These are phyloP conservation scores for Phrynocephalus versicolor DNA, from an alignment of 2,113 vertebrate species.

Conservation along the genomic window DNA sequence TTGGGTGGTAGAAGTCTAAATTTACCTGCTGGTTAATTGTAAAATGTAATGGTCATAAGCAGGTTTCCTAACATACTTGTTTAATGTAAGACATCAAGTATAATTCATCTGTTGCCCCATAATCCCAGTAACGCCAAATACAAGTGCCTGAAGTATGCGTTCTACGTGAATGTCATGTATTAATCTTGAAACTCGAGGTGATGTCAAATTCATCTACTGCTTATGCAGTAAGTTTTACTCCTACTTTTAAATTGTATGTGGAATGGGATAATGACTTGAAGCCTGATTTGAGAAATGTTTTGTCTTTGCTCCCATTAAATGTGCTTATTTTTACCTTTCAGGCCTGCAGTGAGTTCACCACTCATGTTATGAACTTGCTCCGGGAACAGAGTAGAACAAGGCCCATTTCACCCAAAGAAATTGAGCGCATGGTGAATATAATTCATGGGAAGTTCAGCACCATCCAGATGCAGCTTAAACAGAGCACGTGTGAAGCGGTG, in stretches of 20 bases:
- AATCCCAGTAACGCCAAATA: background rate
- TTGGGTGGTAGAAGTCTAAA: background rate
- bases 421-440: conserved; percentile 84
- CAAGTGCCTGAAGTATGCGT: background rate
- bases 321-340: conserved; percentile 55
- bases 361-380: conserved; percentile 89
- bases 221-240: background rate
- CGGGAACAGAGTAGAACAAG: conserved; percentile 87
- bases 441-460: conserved; percentile 91
- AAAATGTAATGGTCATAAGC: background rate
- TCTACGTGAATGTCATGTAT: background rate
- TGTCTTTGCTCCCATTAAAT: background rate
- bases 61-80: background rate
- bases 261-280: background rate
- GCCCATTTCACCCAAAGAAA: conserved; percentile 87
- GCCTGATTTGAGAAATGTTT: background rate
- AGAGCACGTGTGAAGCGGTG: conserved; percentile 89
- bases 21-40: background rate
- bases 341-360: conserved; percentile 93
- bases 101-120: background rate
- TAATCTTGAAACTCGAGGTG: background rate
- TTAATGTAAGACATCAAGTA: background rate
- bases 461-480: conserved; percentile 92
- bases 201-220: background rate
- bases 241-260: background rate